A percentile compares a stretch with the other conserved stretches of the same genome.
These are phyloP conservation scores for Coenonympha glycerion DNA, from an alignment of 2,888 invertebrate genomes.

Conservation along the genomic window DNA sequence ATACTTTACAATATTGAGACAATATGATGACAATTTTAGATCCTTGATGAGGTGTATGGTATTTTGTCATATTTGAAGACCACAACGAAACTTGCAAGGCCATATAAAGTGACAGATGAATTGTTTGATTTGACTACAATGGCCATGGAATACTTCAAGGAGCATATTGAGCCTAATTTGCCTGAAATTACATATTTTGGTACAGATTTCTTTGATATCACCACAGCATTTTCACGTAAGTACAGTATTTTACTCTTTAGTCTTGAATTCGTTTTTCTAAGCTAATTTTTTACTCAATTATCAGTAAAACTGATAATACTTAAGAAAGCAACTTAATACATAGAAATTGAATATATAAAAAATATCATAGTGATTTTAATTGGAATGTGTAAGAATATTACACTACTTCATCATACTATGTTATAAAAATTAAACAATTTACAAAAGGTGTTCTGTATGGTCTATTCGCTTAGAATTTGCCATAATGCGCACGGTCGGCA, in stretches of 20 bases:
- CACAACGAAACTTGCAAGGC: constrained; percentile 87
- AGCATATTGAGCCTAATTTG: constrained; percentile 91
- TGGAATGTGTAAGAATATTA: too few relatives aligned
- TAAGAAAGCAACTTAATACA: too few relatives aligned
- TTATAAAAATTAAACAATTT: too few relatives aligned
- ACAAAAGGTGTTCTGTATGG: too few relatives aligned
- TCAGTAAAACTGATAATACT: too few relatives aligned
- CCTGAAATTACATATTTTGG: constrained; percentile 93
- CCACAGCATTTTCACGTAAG: constrained; percentile 81
- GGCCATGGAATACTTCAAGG: constrained; percentile 99
- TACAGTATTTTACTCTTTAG: constrained; percentile 43
- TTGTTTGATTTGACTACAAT: constrained; percentile 95
- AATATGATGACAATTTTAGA: constrained; percentile 68
- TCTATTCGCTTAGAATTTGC: too few relatives aligned
- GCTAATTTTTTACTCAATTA: too few relatives aligned
- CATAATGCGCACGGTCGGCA: too few relatives aligned
- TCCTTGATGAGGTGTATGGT: constrained; percentile 92
- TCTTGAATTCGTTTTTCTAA: neutral
- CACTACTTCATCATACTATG: too few relatives aligned
- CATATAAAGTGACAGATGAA: constrained; percentile 95
- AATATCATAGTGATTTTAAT: too few relatives aligned
- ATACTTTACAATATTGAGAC: neutral
- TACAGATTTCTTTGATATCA: constrained; percentile 87
- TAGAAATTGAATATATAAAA: too few relatives aligned
- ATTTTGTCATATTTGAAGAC: constrained; percentile 89